Conservation (phyloP, 2,888 invertebrate genomes). For the Xanthia togata region DNA sequence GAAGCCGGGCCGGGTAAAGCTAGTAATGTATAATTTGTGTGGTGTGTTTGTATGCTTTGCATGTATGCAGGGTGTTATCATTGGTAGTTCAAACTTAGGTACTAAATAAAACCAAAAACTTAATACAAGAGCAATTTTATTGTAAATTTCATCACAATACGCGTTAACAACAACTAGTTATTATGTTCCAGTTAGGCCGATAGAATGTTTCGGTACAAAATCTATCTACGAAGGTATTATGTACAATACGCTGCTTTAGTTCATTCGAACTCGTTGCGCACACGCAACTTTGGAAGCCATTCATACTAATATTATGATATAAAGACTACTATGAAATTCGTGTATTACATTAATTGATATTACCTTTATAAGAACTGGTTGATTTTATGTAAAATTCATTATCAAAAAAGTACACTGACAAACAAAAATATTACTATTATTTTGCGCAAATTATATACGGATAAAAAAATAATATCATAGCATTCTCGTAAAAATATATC, state of each 20-base stretch:
- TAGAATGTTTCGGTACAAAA: constrained; percentile 77
- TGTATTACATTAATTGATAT: constrained; percentile 59
- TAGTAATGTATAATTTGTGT: not conserved
- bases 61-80: not conserved
- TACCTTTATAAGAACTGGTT: constrained; percentile 34
- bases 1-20: too few relatives aligned
- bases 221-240: constrained; percentile 76
- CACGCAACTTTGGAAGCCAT: constrained; percentile 82
- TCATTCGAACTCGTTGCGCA: constrained; percentile 65
- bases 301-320: constrained; percentile 57
- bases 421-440: constrained; percentile 39
- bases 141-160: constrained; percentile 76
- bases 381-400: constrained; percentile 39
- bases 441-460: constrained; percentile 50
- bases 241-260: constrained; percentile 72
- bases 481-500: constrained; percentile 55
- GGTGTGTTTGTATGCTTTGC: not conserved
- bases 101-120: constrained; percentile 65
- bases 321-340: constrained; percentile 57
- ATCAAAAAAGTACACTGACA: constrained; percentile 41
- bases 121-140: constrained; percentile 79
- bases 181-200: constrained; percentile 77
- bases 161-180: constrained; percentile 79
- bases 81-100: not conserved
- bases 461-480: constrained; percentile 61